Evolutionary conservation across 1,140 invertebrate genomes (phyloP).

Genomic region (Penaeus vannamei): DNA sequence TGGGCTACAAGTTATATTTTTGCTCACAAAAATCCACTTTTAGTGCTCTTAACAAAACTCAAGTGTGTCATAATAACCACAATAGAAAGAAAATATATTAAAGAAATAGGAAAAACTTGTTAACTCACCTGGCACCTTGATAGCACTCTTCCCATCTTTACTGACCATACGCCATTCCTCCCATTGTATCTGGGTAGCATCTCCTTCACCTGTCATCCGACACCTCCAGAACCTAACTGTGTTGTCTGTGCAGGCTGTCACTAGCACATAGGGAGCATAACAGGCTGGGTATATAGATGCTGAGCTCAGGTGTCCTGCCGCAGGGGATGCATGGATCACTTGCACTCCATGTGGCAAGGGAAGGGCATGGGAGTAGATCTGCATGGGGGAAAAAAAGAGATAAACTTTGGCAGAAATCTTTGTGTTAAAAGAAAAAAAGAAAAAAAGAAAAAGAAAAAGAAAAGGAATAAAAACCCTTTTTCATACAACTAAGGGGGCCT

Average conservation of each 20-base stretch:
- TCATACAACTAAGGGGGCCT: no score
- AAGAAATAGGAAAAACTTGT: not conserved
- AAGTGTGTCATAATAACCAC: not conserved
- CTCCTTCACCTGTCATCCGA: constrained; percentile 78
- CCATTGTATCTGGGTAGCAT: constrained; percentile 80
- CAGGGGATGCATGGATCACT: constrained; percentile 91
- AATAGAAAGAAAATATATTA: not conserved
- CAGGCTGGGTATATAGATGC: constrained; percentile 98
- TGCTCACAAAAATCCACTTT: no score
- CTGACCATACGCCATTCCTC: constrained; percentile 92
- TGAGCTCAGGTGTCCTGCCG: constrained; percentile 97
- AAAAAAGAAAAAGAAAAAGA: no score
- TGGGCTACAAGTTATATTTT: no score
- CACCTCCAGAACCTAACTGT: constrained; percentile 89
- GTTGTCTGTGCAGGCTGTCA: constrained; percentile 93
- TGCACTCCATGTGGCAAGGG: constrained; percentile 91
- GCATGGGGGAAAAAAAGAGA: constrained; percentile 48
- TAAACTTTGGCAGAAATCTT: not conserved
- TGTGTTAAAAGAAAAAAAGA: no score
- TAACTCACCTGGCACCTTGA: constrained; percentile 83
- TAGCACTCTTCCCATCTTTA: constrained; percentile 81
- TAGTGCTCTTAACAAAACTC: no score
- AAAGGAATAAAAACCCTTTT: no score
- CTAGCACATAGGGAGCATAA: constrained; percentile 95
- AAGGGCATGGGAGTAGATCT: constrained; percentile 87